These are phyloP conservation scores for Siniperca obscura DNA, from an alignment of 2,797 vertebrate genomes.

Conservation along the genomic window DNA sequence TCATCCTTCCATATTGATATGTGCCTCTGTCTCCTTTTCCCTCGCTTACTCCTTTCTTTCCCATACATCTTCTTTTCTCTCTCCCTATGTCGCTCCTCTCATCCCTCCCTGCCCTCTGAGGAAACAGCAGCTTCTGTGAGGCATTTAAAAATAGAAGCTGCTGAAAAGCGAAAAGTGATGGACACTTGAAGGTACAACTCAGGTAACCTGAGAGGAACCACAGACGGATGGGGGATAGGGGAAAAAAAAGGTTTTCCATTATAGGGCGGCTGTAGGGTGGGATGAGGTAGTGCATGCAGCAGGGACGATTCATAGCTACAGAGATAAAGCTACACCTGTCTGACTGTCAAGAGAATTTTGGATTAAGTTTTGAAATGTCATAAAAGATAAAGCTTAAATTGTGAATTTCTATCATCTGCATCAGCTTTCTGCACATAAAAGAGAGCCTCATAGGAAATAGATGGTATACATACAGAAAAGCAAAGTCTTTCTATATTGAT, in stretches of 20 bases:
- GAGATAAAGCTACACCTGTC: not conserved
- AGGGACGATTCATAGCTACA: not conserved
- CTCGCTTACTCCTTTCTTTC: not conserved
- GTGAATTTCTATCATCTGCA: not conserved
- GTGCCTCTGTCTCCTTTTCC: conserved; percentile 6
- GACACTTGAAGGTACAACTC: conserved; percentile 54
- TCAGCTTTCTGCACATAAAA: not conserved
- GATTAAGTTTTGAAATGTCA: not conserved
- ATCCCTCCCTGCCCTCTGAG: conserved; percentile 33
- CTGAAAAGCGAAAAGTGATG: conserved; percentile 54
- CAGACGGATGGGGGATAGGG: not conserved
- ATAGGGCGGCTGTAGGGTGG: conserved; percentile 2
- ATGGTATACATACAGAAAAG: not conserved
- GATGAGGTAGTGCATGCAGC: not conserved
- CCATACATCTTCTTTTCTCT: conserved; percentile 1
- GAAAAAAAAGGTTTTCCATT: conserved; percentile 4
- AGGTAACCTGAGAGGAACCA: conserved; percentile 65
- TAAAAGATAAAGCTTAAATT: not conserved
- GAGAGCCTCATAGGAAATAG: not conserved
- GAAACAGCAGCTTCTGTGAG: conserved; percentile 57
- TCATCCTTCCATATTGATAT: conserved; percentile 26
- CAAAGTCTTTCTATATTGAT: not conserved
- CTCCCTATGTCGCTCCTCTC: conserved; percentile 9
- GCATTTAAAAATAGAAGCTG: conserved; percentile 72
- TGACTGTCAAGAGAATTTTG: not conserved